A percentile compares a stretch with the other conserved stretches of the same genome.
phyloP scores from a whole-genome alignment of 2,113 vertebrate genomes.

The Mellivora capensis region DNA sequence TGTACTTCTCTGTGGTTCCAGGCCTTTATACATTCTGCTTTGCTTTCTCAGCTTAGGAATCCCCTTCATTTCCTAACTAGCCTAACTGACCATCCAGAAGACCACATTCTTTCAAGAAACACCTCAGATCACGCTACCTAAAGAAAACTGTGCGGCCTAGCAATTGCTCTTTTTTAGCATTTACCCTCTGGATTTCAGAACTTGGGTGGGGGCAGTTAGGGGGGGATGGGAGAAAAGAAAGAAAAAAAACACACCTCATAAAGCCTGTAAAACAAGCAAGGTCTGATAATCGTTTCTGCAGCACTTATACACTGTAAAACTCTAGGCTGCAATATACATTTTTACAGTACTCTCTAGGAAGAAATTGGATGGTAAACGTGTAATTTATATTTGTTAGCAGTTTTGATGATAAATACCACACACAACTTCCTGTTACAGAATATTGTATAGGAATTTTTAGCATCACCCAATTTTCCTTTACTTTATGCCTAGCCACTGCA shows the following conservation, averaged over 20 bases:
- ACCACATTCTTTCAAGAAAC: neutral
- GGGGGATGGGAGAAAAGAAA: neutral
- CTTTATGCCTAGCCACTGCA: neutral
- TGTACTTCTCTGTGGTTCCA: neutral
- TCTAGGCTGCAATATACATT: neutral
- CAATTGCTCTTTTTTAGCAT: neutral
- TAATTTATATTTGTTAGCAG: neutral
- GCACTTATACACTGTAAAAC: neutral
- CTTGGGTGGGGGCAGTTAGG: neutral
- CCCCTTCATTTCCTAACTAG: neutral
- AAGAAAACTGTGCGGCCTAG: neutral
- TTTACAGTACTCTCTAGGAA: neutral
- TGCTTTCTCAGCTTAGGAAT: neutral
- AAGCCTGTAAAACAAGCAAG: neutral
- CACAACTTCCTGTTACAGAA: neutral
- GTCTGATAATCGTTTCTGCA: neutral
- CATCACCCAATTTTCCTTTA: neutral
- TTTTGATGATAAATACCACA: neutral
- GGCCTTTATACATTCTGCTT: neutral
- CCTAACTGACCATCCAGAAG: neutral
- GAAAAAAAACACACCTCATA: neutral
- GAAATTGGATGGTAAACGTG: neutral
- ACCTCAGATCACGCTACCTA: neutral
- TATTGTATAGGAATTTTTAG: neutral
- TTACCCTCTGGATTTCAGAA: slow-evolving; percentile 20